Evolutionary conservation across 2,888 invertebrate genomes (phyloP), one percentile per base, ranked within the genome.

Genomic region (Cremastinae sp.): DNA sequence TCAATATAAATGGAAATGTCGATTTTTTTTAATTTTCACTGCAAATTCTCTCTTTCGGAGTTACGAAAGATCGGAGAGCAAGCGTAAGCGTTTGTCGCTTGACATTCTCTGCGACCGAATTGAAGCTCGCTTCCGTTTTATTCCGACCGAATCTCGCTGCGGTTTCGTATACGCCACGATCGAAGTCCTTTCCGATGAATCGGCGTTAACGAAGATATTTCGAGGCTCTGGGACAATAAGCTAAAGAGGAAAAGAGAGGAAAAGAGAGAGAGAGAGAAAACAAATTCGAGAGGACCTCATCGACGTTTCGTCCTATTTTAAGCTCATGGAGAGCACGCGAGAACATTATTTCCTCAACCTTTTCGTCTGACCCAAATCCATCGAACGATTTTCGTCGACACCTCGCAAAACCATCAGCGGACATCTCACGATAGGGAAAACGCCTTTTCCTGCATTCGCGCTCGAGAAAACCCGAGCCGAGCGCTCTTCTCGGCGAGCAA

Each of bases 291-390:
- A 78, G 74, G 77, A 80, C 49, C 72, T 76, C 74, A 78, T 82
- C 78, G 82, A 62, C 66, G 77, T 65, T 81, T 80, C 75, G 76
- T 76, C 81, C 78, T 79, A 82, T 82, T 83, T 72, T 64, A 58
- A 76, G 64, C 64, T 20, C 28, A 55, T 59, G 39, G 47, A 62
- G 72, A 47, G 28, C 37, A 43, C 62, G 35, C 53, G 41, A n/a
- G 53, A 65, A 39, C 65, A 55, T 68, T 58, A 28, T 28, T 55
- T 68, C 16, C 14, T 59, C 20, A 4, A 39, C 43, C 56, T 43
- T 56, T 51, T 77, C 74, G 66, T 65, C 72, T 78, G 83, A 84
- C 83, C 83, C 76, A 81, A 78, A 82, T 83, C 65, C 79, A 73
- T 69, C 78, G 78, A 81, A 78, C 81, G 78, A 82, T 79, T 80